Evolutionary conservation across 2,113 vertebrate genomes (phyloP).

Genomic region (Pandion haliaetus): DNA sequence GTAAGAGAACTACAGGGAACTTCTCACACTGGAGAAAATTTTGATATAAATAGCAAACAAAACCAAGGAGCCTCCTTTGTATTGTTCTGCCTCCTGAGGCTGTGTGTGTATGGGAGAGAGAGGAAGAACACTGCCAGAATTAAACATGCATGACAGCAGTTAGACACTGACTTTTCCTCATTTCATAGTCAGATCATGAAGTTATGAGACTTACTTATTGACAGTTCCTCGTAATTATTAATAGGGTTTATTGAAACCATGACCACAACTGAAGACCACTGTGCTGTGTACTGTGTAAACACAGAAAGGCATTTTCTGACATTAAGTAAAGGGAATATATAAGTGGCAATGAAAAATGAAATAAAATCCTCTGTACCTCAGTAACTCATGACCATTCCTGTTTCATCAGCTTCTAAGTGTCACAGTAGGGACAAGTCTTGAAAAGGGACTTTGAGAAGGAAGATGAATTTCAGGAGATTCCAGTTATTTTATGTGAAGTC

Average conservation of each 20-base stretch:
- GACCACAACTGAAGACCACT: background rate
- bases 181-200: background rate
- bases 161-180: background rate
- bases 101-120: background rate
- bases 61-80: background rate
- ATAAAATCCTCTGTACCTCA: background rate
- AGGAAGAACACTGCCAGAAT: background rate
- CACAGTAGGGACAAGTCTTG: background rate
- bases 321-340: background rate
- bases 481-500: background rate
- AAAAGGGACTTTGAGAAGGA: background rate
- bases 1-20: background rate
- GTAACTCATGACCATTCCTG: background rate
- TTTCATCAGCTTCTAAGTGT: background rate
- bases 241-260: background rate
- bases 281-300: background rate
- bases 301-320: background rate
- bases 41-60: background rate
- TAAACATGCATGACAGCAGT: background rate
- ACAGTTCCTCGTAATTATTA: background rate
- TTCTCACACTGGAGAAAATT: background rate
- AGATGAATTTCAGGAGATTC: background rate
- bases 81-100: background rate
- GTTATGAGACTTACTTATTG: background rate
- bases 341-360: background rate